phyloP scores from a whole-genome alignment of 2,888 invertebrate species.

The Hyppa rectilinea region DNA sequence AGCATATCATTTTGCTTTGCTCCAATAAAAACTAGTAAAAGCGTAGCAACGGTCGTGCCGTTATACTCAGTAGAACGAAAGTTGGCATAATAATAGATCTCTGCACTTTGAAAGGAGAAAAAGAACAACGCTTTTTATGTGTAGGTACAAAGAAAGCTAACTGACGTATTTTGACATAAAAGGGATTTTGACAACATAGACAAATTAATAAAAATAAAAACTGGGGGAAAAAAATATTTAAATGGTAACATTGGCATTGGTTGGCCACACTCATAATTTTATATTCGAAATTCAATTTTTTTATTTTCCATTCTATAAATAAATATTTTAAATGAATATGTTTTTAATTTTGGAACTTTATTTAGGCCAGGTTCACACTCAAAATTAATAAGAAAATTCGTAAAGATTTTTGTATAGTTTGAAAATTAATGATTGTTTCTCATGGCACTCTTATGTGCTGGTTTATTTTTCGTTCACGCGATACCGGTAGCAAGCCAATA shows the following conservation, averaged over 20 bases:
- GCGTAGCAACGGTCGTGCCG: conserved; percentile 78
- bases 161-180: conserved; percentile 8
- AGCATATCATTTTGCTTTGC: conserved; percentile 84
- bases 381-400: conserved; percentile 1
- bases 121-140: conserved; percentile 59
- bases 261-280: background rate
- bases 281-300: background rate
- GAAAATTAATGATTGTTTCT: conserved; percentile 40
- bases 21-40: conserved; percentile 82
- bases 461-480: conserved; percentile 51
- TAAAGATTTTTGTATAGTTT: background rate
- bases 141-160: background rate
- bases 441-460: conserved; percentile 36
- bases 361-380: background rate
- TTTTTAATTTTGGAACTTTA: background rate
- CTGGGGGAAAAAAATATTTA: background rate
- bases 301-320: background rate
- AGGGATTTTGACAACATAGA: background rate
- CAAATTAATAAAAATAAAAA: background rate
- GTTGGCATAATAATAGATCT: conserved; percentile 65
- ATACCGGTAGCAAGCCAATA: conserved; percentile 53
- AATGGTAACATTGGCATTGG: conserved; percentile 7
- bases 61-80: conserved; percentile 74
- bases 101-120: conserved; percentile 64
- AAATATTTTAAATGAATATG: background rate